phyloP scores from a whole-genome alignment of 2,888 invertebrate genomes.

The Rhyacophila evoluta region DNA sequence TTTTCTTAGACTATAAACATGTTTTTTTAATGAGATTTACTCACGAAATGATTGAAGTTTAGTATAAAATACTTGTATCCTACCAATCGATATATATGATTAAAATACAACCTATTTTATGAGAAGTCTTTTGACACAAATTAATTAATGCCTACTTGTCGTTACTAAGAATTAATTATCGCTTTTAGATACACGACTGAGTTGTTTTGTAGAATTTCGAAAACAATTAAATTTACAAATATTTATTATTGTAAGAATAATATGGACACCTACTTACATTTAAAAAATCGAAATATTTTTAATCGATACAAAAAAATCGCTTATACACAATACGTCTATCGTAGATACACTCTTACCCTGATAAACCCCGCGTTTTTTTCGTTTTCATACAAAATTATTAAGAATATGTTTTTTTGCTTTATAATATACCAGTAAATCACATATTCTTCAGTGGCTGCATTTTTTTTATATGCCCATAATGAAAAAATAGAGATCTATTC shows the following conservation, averaged over 20 bases:
- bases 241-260: conserved; percentile 15
- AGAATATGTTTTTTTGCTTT: conserved; percentile 42
- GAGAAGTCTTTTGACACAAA: conserved; percentile 57
- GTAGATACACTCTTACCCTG: conserved; percentile 69
- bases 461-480: conserved; percentile 26
- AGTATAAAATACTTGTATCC: not conserved
- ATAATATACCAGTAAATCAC: conserved; percentile 47
- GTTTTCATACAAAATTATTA: conserved; percentile 62
- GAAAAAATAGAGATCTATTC: conserved; percentile 35
- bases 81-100: not conserved
- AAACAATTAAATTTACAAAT: conserved; percentile 41
- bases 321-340: conserved; percentile 40
- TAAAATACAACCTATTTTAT: not conserved
- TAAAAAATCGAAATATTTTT: conserved; percentile 19
- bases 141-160: not conserved
- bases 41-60: not conserved
- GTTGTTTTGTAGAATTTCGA: conserved; percentile 41
- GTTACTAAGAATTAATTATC: conserved; percentile 64
- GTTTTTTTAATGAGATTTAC: too few species aligned
- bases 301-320: conserved; percentile 27
- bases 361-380: conserved; percentile 67
- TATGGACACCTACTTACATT: conserved; percentile 48
- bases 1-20: not conserved
- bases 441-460: conserved; percentile 42
- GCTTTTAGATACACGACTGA: conserved; percentile 68